A percentile compares a stretch with the other conserved stretches of the same genome.
phyloP scores from a whole-genome alignment of 2,888 invertebrate genomes.

The Prionchulus punctatus region DNA sequence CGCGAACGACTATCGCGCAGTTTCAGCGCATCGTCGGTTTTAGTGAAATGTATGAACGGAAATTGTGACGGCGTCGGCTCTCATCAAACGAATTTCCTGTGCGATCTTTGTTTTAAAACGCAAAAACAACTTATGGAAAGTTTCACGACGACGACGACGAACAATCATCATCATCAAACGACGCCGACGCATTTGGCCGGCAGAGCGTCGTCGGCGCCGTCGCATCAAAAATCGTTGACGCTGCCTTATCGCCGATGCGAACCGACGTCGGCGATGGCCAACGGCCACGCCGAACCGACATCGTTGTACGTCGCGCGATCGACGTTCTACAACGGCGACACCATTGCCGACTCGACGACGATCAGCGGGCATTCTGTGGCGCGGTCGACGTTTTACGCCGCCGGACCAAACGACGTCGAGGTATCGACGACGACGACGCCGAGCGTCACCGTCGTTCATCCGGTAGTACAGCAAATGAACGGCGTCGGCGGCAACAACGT shows the following conservation, averaged over 20 bases:
- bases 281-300: not conserved
- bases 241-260: not conserved
- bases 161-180: not conserved
- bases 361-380: not conserved
- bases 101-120: conserved; percentile 22
- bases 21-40: conserved; percentile 22
- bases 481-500: not conserved
- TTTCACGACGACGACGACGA: conserved; percentile 11
- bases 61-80: conserved; percentile 21
- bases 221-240: not conserved
- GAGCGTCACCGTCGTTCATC: conserved; percentile 1
- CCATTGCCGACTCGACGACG: not conserved
- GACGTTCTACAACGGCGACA: not conserved
- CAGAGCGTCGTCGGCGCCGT: not conserved
- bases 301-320: not conserved
- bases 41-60: conserved; percentile 24
- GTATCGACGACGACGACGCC: not conserved
- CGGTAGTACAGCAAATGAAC: not conserved
- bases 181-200: no score
- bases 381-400: conserved; percentile 3
- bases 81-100: conserved; percentile 28
- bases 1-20: conserved; percentile 25
- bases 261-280: not conserved
- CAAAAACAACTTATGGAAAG: conserved; percentile 20
- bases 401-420: not conserved